Evolutionary conservation across 2,888 invertebrate genomes (phyloP).

Genomic region (Aethes cnicana): DNA sequence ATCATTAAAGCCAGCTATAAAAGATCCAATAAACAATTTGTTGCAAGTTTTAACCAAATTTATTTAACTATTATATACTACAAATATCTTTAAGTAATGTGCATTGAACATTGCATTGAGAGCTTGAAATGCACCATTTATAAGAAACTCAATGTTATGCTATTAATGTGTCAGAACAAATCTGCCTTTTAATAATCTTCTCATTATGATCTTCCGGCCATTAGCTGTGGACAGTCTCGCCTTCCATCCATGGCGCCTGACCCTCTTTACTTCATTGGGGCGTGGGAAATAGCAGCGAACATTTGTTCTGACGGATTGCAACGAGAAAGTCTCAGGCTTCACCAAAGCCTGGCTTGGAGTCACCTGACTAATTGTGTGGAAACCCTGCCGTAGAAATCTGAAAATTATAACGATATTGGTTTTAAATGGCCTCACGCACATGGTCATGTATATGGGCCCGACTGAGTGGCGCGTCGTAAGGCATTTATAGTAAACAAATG

Average conservation of each 20-base stretch:
- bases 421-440: not conserved
- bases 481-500: too few relatives aligned
- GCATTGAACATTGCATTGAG: too few relatives aligned
- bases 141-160: slow-evolving; percentile 17
- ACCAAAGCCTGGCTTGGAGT: slow-evolving; percentile 49
- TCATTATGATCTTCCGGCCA: slow-evolving; percentile 88
- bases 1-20: slow-evolving; percentile 15
- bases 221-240: slow-evolving; percentile 85
- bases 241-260: slow-evolving; percentile 87
- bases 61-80: too few relatives aligned
- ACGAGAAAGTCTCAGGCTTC: slow-evolving; percentile 54
- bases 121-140: too few relatives aligned
- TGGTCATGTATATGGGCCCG: too few relatives aligned
- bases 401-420: slow-evolving; percentile 34
- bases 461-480: too few relatives aligned
- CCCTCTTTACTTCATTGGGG: slow-evolving; percentile 87
- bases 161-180: slow-evolving; percentile 85
- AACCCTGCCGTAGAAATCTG: slow-evolving; percentile 57
- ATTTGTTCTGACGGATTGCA: slow-evolving; percentile 67
- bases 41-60: too few relatives aligned
- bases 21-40: slow-evolving; percentile 24
- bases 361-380: slow-evolving; percentile 47
- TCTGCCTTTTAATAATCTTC: slow-evolving; percentile 88
- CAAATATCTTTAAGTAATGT: too few relatives aligned
- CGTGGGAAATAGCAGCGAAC: slow-evolving; percentile 88